phyloP scores from a whole-genome alignment of 2,113 vertebrate genomes.

The Phocoena phocoena region DNA sequence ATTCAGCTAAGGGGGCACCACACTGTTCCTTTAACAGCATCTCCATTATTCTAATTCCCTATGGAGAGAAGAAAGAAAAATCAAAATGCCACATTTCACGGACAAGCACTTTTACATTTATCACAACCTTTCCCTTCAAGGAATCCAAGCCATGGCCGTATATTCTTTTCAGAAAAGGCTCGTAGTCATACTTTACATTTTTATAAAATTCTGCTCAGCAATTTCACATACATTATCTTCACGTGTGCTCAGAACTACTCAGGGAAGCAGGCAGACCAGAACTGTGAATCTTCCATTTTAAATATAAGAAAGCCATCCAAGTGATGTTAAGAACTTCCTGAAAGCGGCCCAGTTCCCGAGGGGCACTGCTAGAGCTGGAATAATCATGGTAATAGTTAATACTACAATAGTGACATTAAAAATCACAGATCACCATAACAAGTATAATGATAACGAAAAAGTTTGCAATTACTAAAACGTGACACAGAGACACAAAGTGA shows the following conservation, averaged over 20 bases:
- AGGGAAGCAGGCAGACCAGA: not conserved
- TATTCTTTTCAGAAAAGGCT: conserved; percentile 19
- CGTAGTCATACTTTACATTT: not conserved
- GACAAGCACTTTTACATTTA: conserved; percentile 29
- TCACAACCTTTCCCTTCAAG: conserved; percentile 33
- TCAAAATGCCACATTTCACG: conserved; percentile 51
- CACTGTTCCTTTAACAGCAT: conserved; percentile 83
- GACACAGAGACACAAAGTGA: not conserved
- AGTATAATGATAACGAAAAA: fast-evolving
- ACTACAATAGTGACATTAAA: not conserved
- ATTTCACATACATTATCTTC: not conserved
- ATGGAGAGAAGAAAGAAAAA: conserved; percentile 64
- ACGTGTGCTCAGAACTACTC: not conserved
- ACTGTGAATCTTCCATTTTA: not conserved
- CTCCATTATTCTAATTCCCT: conserved; percentile 86
- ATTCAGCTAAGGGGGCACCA: conserved; percentile 72
- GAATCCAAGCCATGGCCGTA: not conserved
- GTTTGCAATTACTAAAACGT: not conserved
- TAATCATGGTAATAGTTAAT: not conserved
- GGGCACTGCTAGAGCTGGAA: not conserved
- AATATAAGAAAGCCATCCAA: not conserved
- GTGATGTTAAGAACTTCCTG: not conserved
- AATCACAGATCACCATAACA: not conserved
- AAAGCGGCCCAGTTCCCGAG: not conserved
- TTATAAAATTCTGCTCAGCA: not conserved